Conservation (phyloP, 1,140 invertebrate species). For the Drosophila micromelanica region DNA sequence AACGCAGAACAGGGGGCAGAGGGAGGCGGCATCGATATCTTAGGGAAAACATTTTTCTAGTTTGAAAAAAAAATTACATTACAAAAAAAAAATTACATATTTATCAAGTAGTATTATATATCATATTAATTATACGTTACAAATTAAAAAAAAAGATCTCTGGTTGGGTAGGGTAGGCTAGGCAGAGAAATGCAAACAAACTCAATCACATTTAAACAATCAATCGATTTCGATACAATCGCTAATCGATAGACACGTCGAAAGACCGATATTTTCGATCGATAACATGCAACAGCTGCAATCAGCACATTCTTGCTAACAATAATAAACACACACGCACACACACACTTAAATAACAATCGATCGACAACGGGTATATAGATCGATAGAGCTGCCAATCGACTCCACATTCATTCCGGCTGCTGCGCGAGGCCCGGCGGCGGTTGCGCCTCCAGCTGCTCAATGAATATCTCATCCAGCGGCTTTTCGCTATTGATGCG, state of each 20-base stretch:
- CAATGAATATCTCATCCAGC: constrained; percentile 76
- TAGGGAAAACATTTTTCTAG: constrained; percentile 78
- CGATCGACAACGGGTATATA: constrained; percentile 4
- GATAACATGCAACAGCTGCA: background rate
- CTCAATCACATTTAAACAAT: constrained; percentile 79
- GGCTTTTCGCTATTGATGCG: constrained; percentile 92
- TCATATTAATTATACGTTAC: constrained; percentile 34
- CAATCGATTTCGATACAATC: constrained; percentile 33
- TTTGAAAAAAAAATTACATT: constrained; percentile 55
- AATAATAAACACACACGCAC: too few species aligned
- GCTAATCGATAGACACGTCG: constrained; percentile 14
- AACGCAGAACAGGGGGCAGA: constrained; percentile 37
- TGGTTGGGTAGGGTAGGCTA: background rate
- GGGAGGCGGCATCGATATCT: constrained; percentile 43
- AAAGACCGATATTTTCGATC: background rate
- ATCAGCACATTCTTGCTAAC: too few species aligned
- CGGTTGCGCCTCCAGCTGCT: constrained; percentile 68
- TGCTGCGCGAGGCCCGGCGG: constrained; percentile 62
- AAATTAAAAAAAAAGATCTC: constrained; percentile 29
- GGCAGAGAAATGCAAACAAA: constrained; percentile 74
- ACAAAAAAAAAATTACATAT: constrained; percentile 56
- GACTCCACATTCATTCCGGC: constrained; percentile 36
- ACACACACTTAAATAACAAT: background rate
- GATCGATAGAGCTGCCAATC: background rate
- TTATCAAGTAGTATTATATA: background rate